Evolutionary conservation across 2,888 invertebrate species (phyloP), one percentile per base, ranked within the genome.

Genomic region (Chrysomela aeneicollis): DNA sequence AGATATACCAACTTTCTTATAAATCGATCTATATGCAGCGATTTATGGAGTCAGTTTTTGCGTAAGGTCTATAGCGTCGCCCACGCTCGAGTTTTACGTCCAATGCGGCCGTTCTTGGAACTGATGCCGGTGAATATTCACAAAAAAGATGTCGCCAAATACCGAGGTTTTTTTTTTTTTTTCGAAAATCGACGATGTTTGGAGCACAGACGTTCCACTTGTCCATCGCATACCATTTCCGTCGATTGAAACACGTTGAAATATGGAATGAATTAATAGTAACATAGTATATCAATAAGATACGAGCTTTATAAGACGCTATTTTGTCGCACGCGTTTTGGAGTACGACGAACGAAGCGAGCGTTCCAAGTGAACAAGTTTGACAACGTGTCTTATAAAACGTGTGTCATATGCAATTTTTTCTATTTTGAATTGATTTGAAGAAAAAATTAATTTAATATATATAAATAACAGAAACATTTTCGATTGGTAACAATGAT

Each of bases 1-100:
- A 83, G 82, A 82, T 81, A n/a, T n/a, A 79, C 81, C 78, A 82
- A 81, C 78, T 78, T 81, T 78, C 78, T 77, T 78, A 73, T 76
- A 74, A 72, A 74, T 73, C 73, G 71, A 75, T 69, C 67, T 67
- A 65, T 80, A 79, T 77, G 77, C 74, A 75, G 78, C 77, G 78
- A 82, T 82, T 82, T 82, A 82, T 81, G 80, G 78, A 77, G 77
- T 77, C 75, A 74, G 77, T 80, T 81, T 81, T 80, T 79, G 73
- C 71, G 35, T 68, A 63, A 57, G 74, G 72, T 74, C 76, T 76
- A 59, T 46, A 63, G 59, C 35, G 54, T 73, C 73, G 65, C 65
- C 61, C 61, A 58, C 65, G 65, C 66, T 60, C 32, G 32, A 22
- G 35, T 51, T 51, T 53, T 57, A 18, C 50, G 19, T 32, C 59